These are phyloP conservation scores for Ochropleura leucogaster DNA, from an alignment of 2,888 invertebrate species.

Conservation along the genomic window DNA sequence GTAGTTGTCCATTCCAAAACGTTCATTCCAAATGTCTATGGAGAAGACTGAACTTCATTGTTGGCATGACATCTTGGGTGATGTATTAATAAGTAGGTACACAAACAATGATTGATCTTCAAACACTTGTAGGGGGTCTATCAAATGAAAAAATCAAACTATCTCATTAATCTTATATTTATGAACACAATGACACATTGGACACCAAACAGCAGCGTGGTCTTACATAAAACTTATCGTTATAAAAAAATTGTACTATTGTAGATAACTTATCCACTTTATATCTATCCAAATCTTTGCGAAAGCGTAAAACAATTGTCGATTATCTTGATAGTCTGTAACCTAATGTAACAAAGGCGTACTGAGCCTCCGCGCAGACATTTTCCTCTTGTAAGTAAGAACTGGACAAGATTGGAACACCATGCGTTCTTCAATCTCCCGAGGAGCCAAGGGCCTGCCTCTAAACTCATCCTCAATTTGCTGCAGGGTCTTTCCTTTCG, in stretches of 20 bases:
- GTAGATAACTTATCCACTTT: slow-evolving; percentile 50
- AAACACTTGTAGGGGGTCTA: slow-evolving; percentile 9
- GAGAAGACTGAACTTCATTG: too few relatives aligned
- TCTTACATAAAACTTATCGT: slow-evolving; percentile 45
- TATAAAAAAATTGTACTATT: slow-evolving; percentile 38
- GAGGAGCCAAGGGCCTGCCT: slow-evolving; percentile 73
- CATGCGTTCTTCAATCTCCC: slow-evolving; percentile 74
- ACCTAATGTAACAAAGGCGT: slow-evolving; percentile 70
- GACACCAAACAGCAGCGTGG: slow-evolving; percentile 41
- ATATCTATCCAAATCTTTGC: slow-evolving; percentile 37
- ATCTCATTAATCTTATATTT: slow-evolving; percentile 36
- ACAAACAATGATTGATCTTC: slow-evolving; percentile 13
- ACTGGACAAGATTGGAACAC: slow-evolving; percentile 75
- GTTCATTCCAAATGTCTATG: too few relatives aligned
- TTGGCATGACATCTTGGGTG: not conserved
- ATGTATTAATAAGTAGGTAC: not conserved
- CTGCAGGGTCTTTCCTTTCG: slow-evolving; percentile 91
- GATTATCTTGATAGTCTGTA: slow-evolving; percentile 24
- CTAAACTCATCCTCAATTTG: slow-evolving; percentile 91
- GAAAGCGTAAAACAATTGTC: slow-evolving; percentile 41
- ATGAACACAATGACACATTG: slow-evolving; percentile 23
- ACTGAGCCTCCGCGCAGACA: slow-evolving; percentile 74
- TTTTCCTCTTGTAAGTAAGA: slow-evolving; percentile 72
- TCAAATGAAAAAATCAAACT: slow-evolving; percentile 19
- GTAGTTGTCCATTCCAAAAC: too few relatives aligned